Base-by-base conservation (phyloP, 2,113 vertebrate genomes). In the Mastomys coucha region DNA sequence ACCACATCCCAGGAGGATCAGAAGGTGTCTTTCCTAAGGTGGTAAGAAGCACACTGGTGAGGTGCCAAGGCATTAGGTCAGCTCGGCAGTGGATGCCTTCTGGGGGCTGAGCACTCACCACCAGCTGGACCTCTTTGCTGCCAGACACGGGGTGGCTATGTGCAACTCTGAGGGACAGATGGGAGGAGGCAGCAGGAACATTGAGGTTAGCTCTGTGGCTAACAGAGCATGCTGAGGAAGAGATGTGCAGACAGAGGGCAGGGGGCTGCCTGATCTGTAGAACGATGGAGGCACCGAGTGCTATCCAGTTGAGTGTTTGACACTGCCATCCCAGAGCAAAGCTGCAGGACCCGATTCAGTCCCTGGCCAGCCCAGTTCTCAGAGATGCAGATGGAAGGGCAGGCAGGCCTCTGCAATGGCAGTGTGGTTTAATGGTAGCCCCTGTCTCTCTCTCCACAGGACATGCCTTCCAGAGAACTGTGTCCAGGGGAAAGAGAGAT, bases 271-370 rank as follows among this genome's bases (percentile, higher is more conserved):
- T 19, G 80, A 16, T 28, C 86, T 7, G 5, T 49, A 7, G 2
- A 49, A 33, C 7, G 4, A 22, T 14, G 42, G 63, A 53, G 72
- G 36, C 1, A 8, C 1, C 31, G 39, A 65, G 70, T 22, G 24
- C 51, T 16, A 1, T 31, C 1, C 20, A 36, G 53, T 58, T 16
- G 17, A 39, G 65, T 17, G 24, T 20, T 33, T 22, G 5, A 31
- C 22, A 0, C 13, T 28, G 42, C 17, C 36, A 11, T 0, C 24
- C 7, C 60, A 8, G 2, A 0, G 31, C 76, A n/a, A 10, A 19
- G 14, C 1, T 9, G 49, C 33, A 16, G 82, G 19, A 12, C 5
- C 26, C 36, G 2, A 2, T 31, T 20, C 39, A 0, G 28, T 8
- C 13, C 36, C 24, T 1, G 17, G 31, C 33, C 24, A 19, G 19